Evolutionary conservation across 2,113 vertebrate species (phyloP).

Genomic region (Anseranas semipalmata): DNA sequence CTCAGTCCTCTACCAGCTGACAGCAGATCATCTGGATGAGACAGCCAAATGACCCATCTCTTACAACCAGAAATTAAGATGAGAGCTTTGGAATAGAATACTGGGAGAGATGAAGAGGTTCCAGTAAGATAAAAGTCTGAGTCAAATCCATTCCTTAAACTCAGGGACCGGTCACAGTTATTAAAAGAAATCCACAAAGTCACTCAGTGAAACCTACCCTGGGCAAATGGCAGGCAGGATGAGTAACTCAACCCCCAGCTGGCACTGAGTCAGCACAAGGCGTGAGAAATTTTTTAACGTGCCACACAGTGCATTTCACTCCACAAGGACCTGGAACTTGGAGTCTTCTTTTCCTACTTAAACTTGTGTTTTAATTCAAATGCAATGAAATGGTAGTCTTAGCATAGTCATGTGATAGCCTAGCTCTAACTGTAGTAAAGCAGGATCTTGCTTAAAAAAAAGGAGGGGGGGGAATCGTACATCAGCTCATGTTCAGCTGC

Average conservation of each 20-base stretch:
- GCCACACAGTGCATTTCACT: background rate
- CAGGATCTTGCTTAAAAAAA: background rate
- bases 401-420: background rate
- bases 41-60: background rate
- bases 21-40: background rate
- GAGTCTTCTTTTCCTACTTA: background rate
- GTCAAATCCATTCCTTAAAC: background rate
- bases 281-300: background rate
- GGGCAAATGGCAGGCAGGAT: background rate
- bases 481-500: background rate
- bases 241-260: background rate
- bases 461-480: background rate
- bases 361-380: background rate
- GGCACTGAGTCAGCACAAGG: background rate
- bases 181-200: background rate
- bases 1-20: background rate
- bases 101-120: background rate
- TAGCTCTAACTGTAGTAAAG: background rate
- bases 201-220: background rate
- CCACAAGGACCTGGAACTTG: background rate
- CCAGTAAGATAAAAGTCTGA: background rate
- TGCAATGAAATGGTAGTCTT: background rate
- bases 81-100: background rate
- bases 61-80: background rate
- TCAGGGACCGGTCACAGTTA: background rate